Percentiles rank a stretch among this genome's conserved stretches.
Evolutionary conservation across 92 coral and sea anemone species (phyloP).

Genomic region (Chrysogorgia sp.): DNA sequence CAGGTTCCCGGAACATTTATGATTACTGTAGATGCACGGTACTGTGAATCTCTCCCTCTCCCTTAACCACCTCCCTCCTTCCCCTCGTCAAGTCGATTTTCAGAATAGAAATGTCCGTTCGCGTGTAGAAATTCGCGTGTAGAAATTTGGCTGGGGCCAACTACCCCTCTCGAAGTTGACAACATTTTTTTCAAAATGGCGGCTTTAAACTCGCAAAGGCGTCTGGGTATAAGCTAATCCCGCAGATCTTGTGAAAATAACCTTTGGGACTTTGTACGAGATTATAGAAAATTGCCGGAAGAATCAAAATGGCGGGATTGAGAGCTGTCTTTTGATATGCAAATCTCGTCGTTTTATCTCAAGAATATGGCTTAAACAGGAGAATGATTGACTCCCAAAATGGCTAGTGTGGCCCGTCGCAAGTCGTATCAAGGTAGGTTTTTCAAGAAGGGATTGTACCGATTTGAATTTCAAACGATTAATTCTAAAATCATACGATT

Average conservation of each 20-base stretch:
- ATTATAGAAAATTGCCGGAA: conserved; percentile 7
- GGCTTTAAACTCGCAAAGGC: conserved; percentile 33
- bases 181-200: conserved; percentile 50
- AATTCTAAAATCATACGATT: conserved; percentile 52
- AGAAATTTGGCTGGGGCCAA: conserved; percentile 38
- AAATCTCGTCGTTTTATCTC: conserved; percentile 10
- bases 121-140: too few species aligned
- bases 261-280: conserved; percentile 44
- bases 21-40: too few species aligned
- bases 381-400: conserved; percentile 29
- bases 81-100: too few species aligned
- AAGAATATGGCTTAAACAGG: conserved; percentile 18
- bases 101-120: too few species aligned
- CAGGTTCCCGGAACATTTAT: too few species aligned
- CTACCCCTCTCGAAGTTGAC: conserved; percentile 50
- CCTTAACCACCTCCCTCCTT: too few species aligned
- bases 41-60: too few species aligned
- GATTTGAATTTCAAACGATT: neutral
- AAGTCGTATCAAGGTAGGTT: conserved; percentile 40
- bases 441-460: conserved; percentile 1
- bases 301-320: conserved; percentile 52
- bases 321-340: conserved; percentile 33
- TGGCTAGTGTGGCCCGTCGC: conserved; percentile 15
- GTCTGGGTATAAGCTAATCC: conserved; percentile 21
- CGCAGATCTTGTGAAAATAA: neutral